phyloP scores from a whole-genome alignment of 2,888 invertebrate species.

The Lepidocyrtoides sp. region DNA sequence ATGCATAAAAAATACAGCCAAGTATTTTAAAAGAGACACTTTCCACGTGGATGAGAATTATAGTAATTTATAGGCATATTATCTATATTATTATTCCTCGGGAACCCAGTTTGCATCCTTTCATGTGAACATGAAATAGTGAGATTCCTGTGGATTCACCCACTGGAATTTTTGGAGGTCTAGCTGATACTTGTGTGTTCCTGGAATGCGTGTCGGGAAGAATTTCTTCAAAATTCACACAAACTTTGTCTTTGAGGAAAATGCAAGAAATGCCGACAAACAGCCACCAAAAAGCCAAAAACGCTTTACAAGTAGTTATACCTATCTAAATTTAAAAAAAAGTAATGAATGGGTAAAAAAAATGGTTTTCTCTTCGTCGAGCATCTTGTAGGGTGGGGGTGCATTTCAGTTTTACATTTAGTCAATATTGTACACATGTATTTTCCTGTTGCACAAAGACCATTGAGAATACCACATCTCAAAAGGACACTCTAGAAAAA shows the following conservation, averaged over 20 bases:
- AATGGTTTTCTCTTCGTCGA: not conserved
- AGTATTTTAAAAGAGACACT: not conserved
- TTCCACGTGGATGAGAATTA: not conserved
- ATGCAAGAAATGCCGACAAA: slow-evolving; percentile 45
- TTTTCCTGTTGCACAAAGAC: not conserved
- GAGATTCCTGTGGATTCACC: slow-evolving; percentile 75
- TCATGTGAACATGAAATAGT: slow-evolving; percentile 74
- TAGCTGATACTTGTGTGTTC: slow-evolving; percentile 40
- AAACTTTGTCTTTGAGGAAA: slow-evolving; percentile 55
- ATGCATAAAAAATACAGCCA: not conserved
- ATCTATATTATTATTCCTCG: slow-evolving; percentile 10
- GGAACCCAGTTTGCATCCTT: slow-evolving; percentile 27
- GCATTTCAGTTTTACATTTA: not conserved
- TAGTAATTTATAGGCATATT: slow-evolving; percentile 61
- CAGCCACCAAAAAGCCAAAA: not conserved
- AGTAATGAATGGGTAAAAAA: not conserved
- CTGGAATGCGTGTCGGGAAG: slow-evolving; percentile 60
- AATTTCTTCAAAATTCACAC: slow-evolving; percentile 67
- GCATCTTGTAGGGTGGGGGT: not conserved
- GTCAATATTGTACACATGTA: not conserved
- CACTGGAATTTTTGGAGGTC: slow-evolving; percentile 27
- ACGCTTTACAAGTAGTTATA: not conserved
- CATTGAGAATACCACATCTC: not conserved
- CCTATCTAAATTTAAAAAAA: not conserved
- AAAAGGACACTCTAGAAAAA: too few species aligned